These are phyloP conservation scores for Branchellion lobata DNA, from an alignment of 2,888 invertebrate genomes.

Conservation along the genomic window DNA sequence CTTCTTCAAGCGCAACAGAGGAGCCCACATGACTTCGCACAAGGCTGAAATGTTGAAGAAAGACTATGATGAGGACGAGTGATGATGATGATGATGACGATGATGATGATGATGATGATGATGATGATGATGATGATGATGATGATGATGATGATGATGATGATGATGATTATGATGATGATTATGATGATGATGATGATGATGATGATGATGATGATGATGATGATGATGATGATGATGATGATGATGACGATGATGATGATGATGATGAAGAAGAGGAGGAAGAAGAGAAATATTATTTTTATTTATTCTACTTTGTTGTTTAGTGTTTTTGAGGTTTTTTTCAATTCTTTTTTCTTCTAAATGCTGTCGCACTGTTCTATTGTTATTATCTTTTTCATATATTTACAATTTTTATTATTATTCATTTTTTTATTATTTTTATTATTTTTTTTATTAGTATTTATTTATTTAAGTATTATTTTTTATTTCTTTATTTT, in stretches of 20 bases:
- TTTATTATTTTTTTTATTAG: no score
- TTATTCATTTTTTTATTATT: no score
- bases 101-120: conserved; percentile 1
- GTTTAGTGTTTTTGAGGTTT: no score
- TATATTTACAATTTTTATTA: no score
- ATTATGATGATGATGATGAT: conserved; percentile 45
- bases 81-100: conserved; percentile 1
- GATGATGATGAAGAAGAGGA: conserved; percentile 11
- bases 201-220: conserved; percentile 36
- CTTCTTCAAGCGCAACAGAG: conserved; percentile 58
- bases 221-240: conserved; percentile 44
- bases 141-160: neutral
- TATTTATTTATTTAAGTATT: no score
- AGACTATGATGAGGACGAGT: neutral
- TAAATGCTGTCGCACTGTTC: no score
- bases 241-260: conserved; percentile 45
- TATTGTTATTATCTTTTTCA: no score
- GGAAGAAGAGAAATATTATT: no score
- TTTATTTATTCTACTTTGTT: no score
- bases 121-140: neutral
- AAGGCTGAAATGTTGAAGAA: conserved; percentile 41
- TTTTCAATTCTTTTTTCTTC: no score
- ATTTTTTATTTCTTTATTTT: no score
- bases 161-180: conserved; percentile 32
- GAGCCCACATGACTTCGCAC: conserved; percentile 54